Percentiles rank a stretch among this genome's conserved stretches.
These are phyloP conservation scores for Coregonus sp. DNA, from an alignment of 2,797 vertebrate species.

Conservation along the genomic window DNA sequence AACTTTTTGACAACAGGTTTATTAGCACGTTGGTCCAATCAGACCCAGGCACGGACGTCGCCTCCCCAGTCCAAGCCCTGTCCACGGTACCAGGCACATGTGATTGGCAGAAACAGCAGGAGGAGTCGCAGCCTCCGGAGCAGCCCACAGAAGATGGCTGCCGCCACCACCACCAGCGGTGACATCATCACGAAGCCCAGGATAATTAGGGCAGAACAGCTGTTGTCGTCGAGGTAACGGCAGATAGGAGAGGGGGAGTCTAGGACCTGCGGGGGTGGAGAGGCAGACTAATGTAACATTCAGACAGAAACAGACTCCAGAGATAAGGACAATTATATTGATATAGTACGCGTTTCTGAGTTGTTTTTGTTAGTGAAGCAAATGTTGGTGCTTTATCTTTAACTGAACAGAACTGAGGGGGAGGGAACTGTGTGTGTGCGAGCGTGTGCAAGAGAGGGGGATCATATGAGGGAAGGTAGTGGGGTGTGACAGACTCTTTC, in stretches of 20 bases:
- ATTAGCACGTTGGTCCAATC: conserved; percentile 26
- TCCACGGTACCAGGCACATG: conserved; percentile 77
- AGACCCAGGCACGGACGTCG: conserved; percentile 75
- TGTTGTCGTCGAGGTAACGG: conserved; percentile 88
- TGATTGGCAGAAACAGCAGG: conserved; percentile 76
- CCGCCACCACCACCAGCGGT: conserved; percentile 87
- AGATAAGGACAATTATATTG: conserved; percentile 6
- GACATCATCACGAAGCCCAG: conserved; percentile 93
- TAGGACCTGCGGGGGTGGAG: conserved; percentile 66
- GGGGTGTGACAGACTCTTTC: conserved; percentile 53
- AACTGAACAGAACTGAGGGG: background rate
- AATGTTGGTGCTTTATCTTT: conserved; percentile 9
- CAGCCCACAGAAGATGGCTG: conserved; percentile 84
- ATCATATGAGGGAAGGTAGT: conserved; percentile 29
- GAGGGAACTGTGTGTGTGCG: background rate
- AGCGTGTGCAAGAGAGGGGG: background rate
- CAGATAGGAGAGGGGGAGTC: conserved; percentile 73
- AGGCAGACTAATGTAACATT: background rate
- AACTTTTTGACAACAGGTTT: background rate
- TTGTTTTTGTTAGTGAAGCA: background rate
- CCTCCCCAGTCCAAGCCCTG: conserved; percentile 65
- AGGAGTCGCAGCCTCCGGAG: conserved; percentile 80
- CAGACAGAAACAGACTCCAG: conserved; percentile 16
- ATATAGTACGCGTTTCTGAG: conserved; percentile 1
- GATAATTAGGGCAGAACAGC: conserved; percentile 92